These are phyloP conservation scores for Habrosyne pyritoides DNA, from an alignment of 2,888 invertebrate species.

Conservation along the genomic window DNA sequence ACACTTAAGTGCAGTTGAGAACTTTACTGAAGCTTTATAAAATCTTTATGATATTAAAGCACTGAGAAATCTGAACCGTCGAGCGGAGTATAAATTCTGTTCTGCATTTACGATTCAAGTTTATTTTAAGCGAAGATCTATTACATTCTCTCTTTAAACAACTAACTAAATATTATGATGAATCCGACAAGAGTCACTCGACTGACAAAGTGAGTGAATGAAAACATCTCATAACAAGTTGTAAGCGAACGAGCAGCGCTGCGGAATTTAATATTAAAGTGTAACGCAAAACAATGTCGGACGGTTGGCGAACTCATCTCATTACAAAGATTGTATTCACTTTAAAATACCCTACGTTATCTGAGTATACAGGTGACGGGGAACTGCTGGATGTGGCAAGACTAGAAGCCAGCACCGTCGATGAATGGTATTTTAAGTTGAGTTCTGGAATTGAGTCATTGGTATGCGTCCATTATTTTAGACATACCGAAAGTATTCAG, in stretches of 20 bases:
- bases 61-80: not conserved
- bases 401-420: no score
- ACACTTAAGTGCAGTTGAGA: not conserved
- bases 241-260: not conserved
- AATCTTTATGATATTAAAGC: not conserved
- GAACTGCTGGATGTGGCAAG: not conserved
- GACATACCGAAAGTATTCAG: no score
- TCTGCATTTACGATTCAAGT: not conserved
- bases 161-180: not conserved
- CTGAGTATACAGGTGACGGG: not conserved
- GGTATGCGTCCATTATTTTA: no score
- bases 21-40: not conserved
- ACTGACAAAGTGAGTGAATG: not conserved
- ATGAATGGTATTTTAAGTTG: no score
- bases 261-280: constrained; percentile 8
- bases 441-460: no score
- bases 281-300: constrained; percentile 22
- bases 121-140: not conserved
- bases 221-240: constrained; percentile 5
- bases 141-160: not conserved
- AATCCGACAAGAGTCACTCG: not conserved
- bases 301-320: constrained; percentile 23
- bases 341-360: constrained; percentile 25
- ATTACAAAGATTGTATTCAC: constrained; percentile 35
- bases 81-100: not conserved